Conservation (phyloP, 2,797 vertebrate species). For the Oreochromis mossambicus region DNA sequence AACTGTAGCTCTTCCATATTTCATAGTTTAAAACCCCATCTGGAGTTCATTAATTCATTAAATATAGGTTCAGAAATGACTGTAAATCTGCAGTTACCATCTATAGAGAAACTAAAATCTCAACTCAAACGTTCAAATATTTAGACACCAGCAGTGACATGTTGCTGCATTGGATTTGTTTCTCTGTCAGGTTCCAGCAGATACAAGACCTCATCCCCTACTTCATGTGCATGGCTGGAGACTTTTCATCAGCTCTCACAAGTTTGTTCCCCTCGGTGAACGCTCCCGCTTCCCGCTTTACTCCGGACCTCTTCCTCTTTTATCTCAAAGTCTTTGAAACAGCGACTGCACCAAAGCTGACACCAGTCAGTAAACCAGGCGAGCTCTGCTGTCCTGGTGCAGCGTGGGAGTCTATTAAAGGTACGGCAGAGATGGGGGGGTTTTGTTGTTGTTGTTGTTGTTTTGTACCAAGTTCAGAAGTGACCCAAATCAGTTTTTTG, state of each 20-base stretch:
- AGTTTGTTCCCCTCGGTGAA: constrained; percentile 11
- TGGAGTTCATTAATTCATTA: background rate
- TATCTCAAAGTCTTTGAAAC: constrained; percentile 68
- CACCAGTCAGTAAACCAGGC: background rate
- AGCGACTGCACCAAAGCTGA: constrained; percentile 38
- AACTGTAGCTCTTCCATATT: background rate
- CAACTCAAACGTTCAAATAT: background rate
- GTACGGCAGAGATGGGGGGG: constrained; percentile 12
- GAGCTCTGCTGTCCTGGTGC: background rate
- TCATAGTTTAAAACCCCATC: background rate
- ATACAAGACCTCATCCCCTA: constrained; percentile 53
- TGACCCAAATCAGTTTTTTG: background rate
- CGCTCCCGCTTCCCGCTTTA: constrained; percentile 42
- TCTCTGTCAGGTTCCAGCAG: constrained; percentile 13
- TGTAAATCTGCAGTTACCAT: background rate
- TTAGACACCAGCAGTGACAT: background rate
- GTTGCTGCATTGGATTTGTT: background rate
- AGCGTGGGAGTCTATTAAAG: constrained; percentile 59
- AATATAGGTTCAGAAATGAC: background rate
- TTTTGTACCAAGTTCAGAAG: background rate
- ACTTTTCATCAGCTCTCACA: constrained; percentile 26
- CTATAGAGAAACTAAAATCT: background rate
- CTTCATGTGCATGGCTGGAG: constrained; percentile 58
- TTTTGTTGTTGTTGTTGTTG: background rate
- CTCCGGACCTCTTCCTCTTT: constrained; percentile 44